Evolutionary conservation across 2,797 vertebrate genomes (phyloP).

Genomic region (Gila robusta): DNA sequence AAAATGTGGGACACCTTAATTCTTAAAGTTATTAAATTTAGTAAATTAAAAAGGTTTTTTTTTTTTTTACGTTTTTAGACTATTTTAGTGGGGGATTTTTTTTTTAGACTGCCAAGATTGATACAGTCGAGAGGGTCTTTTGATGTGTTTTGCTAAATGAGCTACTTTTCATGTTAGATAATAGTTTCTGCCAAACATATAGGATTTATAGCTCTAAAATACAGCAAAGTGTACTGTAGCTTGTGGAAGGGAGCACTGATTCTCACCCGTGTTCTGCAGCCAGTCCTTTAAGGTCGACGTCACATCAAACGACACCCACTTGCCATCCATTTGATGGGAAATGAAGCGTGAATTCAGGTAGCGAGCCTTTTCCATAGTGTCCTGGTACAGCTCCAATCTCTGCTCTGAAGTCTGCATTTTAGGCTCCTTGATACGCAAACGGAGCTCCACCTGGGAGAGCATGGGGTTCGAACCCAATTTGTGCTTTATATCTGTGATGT

Average conservation of each 20-base stretch:
- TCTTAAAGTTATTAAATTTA: background rate
- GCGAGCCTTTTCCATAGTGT: slow-evolving; percentile 24
- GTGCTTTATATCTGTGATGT: slow-evolving; percentile 68
- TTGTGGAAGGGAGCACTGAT: background rate
- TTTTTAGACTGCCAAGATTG: no score
- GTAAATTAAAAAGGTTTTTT: no score
- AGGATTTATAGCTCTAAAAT: background rate
- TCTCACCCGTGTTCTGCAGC: slow-evolving; percentile 73
- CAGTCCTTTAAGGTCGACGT: slow-evolving; percentile 76
- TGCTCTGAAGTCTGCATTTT: slow-evolving; percentile 51
- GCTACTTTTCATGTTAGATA: background rate
- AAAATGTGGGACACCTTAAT: background rate
- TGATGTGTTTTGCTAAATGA: background rate
- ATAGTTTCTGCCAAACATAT: background rate
- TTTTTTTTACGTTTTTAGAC: no score
- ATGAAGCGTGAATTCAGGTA: slow-evolving; percentile 78
- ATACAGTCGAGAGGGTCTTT: background rate
- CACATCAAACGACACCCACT: slow-evolving; percentile 84
- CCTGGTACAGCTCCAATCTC: slow-evolving; percentile 78
- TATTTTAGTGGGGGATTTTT: no score
- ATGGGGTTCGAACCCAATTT: slow-evolving; percentile 54
- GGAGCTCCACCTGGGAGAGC: slow-evolving; percentile 79
- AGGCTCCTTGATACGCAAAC: slow-evolving; percentile 69
- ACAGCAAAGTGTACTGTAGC: background rate
- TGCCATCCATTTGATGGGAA: slow-evolving; percentile 20